phyloP scores from a whole-genome alignment of 2,888 invertebrate species.

The Drosophila greeni region DNA sequence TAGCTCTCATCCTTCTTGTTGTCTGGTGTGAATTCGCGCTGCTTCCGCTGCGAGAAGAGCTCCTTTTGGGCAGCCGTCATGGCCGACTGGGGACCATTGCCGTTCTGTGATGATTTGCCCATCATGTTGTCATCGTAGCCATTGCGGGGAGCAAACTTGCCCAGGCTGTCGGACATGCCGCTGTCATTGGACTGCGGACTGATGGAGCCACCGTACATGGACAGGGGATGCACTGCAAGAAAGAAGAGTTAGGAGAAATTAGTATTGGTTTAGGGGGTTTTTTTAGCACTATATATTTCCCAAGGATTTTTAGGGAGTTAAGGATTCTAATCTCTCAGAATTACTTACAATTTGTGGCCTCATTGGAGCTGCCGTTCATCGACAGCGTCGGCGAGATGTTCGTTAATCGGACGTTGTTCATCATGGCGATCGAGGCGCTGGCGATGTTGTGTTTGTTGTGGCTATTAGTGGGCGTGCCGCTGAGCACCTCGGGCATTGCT shows the following conservation, averaged over 20 bases:
- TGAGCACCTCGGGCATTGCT: conserved; percentile 72
- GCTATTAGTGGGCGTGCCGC: conserved; percentile 58
- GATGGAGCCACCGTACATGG: conserved; percentile 76
- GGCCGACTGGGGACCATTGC: conserved; percentile 50
- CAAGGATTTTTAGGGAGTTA: too few species aligned
- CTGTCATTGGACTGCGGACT: conserved; percentile 79
- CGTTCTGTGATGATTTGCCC: conserved; percentile 60
- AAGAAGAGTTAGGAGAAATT: background rate
- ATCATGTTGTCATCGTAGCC: conserved; percentile 54
- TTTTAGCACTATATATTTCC: background rate
- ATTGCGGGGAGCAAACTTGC: conserved; percentile 51
- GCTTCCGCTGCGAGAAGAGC: conserved; percentile 93
- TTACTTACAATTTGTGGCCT: conserved; percentile 73
- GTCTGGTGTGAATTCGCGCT: conserved; percentile 97
- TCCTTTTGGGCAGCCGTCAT: conserved; percentile 84
- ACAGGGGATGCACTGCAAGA: conserved; percentile 68
- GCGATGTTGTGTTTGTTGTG: conserved; percentile 57
- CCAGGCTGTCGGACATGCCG: conserved; percentile 68
- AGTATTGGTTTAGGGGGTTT: background rate
- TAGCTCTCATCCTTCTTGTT: conserved; percentile 98
- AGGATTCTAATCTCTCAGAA: background rate
- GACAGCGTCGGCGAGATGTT: conserved; percentile 80
- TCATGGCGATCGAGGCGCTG: conserved; percentile 51
- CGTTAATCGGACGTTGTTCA: conserved; percentile 69
- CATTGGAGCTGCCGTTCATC: conserved; percentile 76